These are phyloP conservation scores for Apistogramma diplotaenia DNA, from an alignment of 2,113 vertebrate genomes.

Conservation along the genomic window DNA sequence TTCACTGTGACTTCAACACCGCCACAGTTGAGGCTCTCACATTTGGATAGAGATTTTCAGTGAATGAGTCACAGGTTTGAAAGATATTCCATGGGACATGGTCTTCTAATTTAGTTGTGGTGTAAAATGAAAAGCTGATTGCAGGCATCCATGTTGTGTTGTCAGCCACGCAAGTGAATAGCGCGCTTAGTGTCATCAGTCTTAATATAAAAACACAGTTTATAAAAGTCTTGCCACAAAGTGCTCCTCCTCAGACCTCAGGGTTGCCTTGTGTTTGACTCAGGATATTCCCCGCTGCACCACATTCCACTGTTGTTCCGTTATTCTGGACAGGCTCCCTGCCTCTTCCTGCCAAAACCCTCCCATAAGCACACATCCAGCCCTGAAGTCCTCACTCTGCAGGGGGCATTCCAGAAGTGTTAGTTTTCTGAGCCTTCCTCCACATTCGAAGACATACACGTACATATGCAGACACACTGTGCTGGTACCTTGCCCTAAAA, in stretches of 20 bases:
- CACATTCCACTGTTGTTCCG: slow-evolving; percentile 70
- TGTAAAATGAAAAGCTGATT: slow-evolving; percentile 63
- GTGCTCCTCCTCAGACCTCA: slow-evolving; percentile 53
- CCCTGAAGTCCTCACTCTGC: slow-evolving; percentile 60
- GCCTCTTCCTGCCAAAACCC: slow-evolving; percentile 68
- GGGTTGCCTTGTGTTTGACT: slow-evolving; percentile 62
- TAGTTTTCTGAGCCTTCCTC: slow-evolving; percentile 41
- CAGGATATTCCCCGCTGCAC: slow-evolving; percentile 73
- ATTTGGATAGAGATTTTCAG: slow-evolving; percentile 75
- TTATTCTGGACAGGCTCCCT: slow-evolving; percentile 65
- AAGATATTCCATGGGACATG: slow-evolving; percentile 71
- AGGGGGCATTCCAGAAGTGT: slow-evolving; percentile 73
- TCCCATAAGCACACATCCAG: slow-evolving; percentile 73
- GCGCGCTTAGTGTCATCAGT: slow-evolving; percentile 10
- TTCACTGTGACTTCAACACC: slow-evolving; percentile 75
- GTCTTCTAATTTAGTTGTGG: slow-evolving; percentile 68
- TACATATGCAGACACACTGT: not conserved
- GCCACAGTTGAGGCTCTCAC: slow-evolving; percentile 76
- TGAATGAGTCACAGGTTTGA: slow-evolving; percentile 77
- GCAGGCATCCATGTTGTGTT: slow-evolving; percentile 33
- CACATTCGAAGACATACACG: not conserved
- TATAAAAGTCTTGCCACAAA: slow-evolving; percentile 38
- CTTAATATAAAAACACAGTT: slow-evolving; percentile 29
- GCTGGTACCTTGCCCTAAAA: slow-evolving; percentile 28
- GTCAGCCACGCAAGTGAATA: slow-evolving; percentile 23